Conservation (phyloP, 1,140 invertebrate species). For the Drosophila cardini region DNA sequence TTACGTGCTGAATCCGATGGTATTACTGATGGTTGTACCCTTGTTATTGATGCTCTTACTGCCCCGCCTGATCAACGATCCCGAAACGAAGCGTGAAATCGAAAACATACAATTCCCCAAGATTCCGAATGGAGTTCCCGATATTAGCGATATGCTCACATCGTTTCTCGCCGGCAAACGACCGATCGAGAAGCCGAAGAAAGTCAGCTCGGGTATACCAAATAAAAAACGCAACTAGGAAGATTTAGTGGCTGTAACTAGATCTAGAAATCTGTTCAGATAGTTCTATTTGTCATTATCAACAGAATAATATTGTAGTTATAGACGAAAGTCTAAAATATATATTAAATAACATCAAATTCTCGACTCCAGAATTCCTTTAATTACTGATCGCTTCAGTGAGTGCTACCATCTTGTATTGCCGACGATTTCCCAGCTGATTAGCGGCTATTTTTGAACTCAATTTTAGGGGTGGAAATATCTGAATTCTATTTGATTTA, state of each 20-base stretch:
- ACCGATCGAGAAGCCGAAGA: neutral
- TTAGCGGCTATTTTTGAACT: constrained; percentile 1
- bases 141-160: constrained; percentile 95
- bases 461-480: constrained; percentile 1
- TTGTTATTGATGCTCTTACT: constrained; percentile 95
- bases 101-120: constrained; percentile 89
- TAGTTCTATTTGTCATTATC: neutral
- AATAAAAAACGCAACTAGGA: constrained; percentile 4
- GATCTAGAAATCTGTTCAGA: neutral
- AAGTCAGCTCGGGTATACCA: constrained; percentile 33
- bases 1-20: constrained; percentile 97
- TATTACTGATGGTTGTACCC: constrained; percentile 97
- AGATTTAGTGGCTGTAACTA: neutral
- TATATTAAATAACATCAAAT: no score
- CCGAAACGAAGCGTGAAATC: constrained; percentile 96
- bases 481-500: constrained; percentile 1
- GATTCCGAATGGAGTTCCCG: constrained; percentile 88
- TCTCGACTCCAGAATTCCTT: neutral
- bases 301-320: neutral
- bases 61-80: constrained; percentile 97
- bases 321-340: no score
- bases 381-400: neutral
- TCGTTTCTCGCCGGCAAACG: constrained; percentile 89
- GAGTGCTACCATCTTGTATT: neutral
- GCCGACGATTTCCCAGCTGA: neutral